phyloP scores from a whole-genome alignment of 2,113 vertebrate genomes.

The Mugil cephalus region DNA sequence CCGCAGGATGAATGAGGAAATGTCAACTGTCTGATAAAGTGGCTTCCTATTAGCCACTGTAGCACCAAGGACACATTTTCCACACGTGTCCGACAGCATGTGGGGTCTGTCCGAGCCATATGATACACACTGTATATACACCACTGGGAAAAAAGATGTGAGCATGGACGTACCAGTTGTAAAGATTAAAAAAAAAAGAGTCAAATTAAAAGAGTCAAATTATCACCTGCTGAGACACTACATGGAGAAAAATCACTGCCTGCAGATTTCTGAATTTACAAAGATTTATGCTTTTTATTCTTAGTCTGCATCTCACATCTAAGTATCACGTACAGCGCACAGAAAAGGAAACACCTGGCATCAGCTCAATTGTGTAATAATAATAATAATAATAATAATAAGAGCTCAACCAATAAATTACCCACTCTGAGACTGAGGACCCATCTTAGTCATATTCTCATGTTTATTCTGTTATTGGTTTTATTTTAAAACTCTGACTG shows the following conservation, averaged over 20 bases:
- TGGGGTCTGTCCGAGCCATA: neutral
- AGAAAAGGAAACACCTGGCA: too few species aligned
- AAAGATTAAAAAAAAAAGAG: slow-evolving; percentile 21
- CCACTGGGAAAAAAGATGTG: too few species aligned
- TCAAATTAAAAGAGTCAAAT: neutral
- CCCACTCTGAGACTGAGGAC: too few species aligned
- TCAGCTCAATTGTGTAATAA: too few species aligned
- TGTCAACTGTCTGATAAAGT: slow-evolving; percentile 62
- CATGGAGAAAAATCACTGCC: neutral
- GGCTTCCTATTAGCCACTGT: slow-evolving; percentile 11
- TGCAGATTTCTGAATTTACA: neutral
- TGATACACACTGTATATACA: too few species aligned
- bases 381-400: too few species aligned
- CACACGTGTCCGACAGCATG: neutral
- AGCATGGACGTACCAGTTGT: neutral
- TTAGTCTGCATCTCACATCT: neutral
- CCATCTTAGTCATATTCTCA: too few species aligned
- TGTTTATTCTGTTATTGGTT: too few species aligned
- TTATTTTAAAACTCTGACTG: too few species aligned
- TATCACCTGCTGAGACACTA: neutral
- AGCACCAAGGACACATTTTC: slow-evolving; percentile 23
- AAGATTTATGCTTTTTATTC: neutral
- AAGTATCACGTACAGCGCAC: too few species aligned
- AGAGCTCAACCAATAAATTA: too few species aligned
- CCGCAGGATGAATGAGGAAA: slow-evolving; percentile 56